Base-by-base conservation (phyloP, 2,888 invertebrate genomes). In the Phoenoteleia sp. region DNA sequence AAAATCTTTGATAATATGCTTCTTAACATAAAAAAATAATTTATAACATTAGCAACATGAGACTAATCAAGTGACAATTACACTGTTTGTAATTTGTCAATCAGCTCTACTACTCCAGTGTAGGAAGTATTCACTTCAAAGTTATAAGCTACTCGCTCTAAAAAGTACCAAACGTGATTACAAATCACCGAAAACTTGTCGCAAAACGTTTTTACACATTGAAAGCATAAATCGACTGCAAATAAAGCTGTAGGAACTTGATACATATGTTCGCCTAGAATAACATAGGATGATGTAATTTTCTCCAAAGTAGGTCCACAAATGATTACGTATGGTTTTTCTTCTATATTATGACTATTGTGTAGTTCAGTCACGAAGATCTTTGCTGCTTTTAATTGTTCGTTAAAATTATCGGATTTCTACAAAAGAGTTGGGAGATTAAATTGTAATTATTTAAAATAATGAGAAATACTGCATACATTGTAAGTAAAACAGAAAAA, bases 141-240 rank as follows among this genome's bases (percentile, higher is more conserved):
- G n/a, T 15, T 33, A 33, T 74, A 81, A 5, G 56, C 39, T 25
- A 66, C 42, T 56, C 47, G 29, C 25, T 81, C 58, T 3, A 81
- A 74, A 49, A 81, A 74, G 25, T 81, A 58, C 74, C 74, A 75
- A n/a, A 81, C 67, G 17, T 81, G 81, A 49, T 45, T 69, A 21
- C n/a, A 75, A 29, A 75, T 33, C 2, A 21, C 6, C 5, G 60
- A 39, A 54, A 75, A 81, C 7, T 23, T 39, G 25, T 81, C 47
- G 19, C 21, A 15, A 11, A 81, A 52, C 11, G 56, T 54, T 74
- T 74, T 81, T 6, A 60, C 19, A 13, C n/a, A 42, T 29, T 81
- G 58, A 42, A 74, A 81, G 39, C 74, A 81, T 9, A 75, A 15
- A 66, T 81, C 67, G 17, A 81, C 81, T 17, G 81, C 81, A 13